Base-by-base conservation (phyloP, 2,888 invertebrate species). In the Meteorus colon region DNA sequence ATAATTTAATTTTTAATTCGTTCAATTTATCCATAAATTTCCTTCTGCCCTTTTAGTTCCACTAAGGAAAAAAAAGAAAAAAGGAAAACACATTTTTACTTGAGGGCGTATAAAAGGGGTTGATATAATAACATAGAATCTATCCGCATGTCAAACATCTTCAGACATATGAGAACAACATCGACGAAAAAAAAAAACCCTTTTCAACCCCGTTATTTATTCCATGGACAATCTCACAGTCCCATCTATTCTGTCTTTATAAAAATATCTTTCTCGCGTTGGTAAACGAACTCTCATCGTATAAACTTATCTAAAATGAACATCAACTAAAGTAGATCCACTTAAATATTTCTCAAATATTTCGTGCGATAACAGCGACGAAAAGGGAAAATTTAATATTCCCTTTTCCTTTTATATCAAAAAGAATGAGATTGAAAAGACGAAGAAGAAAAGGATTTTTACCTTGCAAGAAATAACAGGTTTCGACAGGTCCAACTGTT, bases 261-360 rank as follows among this genome's bases (percentile, higher is more conserved):
- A 19, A 19, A 41, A 41, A 41, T 41, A 41, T 41, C 41, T 41
- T 41, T 5, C 6, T 19, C n/a, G 55, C 48, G 14, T n/a, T 55
- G 55, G 19, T 55, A 55, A 55, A 55, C 55, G 55, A 55, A 19
- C 55, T 19, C 55, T 55, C 55, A 55, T 19, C 55, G 55, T 24
- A 55, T 55, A 55, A n/a, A 55, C 24, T 55, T 55, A 55, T 55
- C 55, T 55, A n/a, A 1, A 55, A 19, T 55, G n/a, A 19, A 55
- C 55, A 55, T 55, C 55, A 55, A 55, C 19, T n/a, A 8, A 55
- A 19, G 4, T 19, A 55, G 55, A 55, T 55, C 55, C 55, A 55
- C 55, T 55, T 55, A 55, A 55, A 55, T 55, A 55, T 55, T 55
- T 55, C 55, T 6, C n/a, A 55, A 55, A 55, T 24, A 19, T 55